Evolutionary conservation across 2,113 vertebrate species (phyloP).

Genomic region (Callipepla squamata): DNA sequence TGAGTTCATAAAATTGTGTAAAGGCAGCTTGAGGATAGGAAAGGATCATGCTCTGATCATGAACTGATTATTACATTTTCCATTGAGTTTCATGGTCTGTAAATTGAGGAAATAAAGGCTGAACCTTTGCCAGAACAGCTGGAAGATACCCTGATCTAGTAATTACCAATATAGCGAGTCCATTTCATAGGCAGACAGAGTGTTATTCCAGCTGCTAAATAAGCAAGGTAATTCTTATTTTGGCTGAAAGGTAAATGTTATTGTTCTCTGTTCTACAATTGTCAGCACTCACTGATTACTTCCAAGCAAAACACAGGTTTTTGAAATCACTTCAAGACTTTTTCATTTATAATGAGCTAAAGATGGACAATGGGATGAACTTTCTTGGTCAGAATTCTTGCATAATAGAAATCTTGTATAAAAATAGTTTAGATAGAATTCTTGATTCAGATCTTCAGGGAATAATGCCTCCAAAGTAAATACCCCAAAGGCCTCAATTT

Average conservation of each 20-base stretch:
- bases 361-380: slow-evolving; percentile 43
- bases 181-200: background rate
- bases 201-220: slow-evolving; percentile 4
- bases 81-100: background rate
- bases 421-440: slow-evolving; percentile 46
- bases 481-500: slow-evolving; percentile 41
- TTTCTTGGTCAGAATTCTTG: slow-evolving; percentile 9
- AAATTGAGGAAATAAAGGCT: background rate
- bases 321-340: slow-evolving; percentile 20
- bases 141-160: background rate
- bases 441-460: slow-evolving; percentile 43
- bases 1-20: background rate
- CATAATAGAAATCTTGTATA: slow-evolving; percentile 44
- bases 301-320: slow-evolving; percentile 25
- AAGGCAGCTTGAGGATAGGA: background rate
- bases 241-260: background rate
- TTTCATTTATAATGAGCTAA: slow-evolving; percentile 42
- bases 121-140: background rate
- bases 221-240: background rate
- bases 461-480: slow-evolving; percentile 57
- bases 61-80: background rate
- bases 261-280: background rate
- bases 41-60: background rate
- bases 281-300: background rate
- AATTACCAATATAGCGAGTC: background rate